phyloP scores from a whole-genome alignment of 2,797 vertebrate genomes.

The Jordanella pulchra region DNA sequence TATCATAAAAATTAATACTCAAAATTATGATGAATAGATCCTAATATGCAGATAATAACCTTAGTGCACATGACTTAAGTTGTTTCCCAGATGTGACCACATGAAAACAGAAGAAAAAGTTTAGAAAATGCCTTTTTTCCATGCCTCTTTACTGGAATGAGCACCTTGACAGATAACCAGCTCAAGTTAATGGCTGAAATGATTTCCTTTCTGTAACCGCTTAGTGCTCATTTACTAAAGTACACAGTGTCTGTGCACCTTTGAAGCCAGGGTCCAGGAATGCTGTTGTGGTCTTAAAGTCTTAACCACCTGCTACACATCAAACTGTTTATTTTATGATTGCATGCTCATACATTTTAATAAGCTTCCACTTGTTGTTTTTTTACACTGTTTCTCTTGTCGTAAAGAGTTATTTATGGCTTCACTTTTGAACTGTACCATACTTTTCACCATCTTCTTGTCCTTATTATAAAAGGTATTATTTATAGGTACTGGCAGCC shows the following conservation, averaged over 20 bases:
- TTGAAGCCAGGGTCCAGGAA: conserved; percentile 57
- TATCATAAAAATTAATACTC: conserved; percentile 35
- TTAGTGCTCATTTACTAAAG: conserved; percentile 39
- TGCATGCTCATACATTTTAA: conserved; percentile 26
- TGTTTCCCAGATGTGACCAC: conserved; percentile 51
- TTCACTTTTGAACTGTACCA: conserved; percentile 27
- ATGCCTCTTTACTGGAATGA: conserved; percentile 39
- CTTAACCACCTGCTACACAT: conserved; percentile 48
- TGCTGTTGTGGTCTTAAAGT: conserved; percentile 46
- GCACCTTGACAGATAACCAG: conserved; percentile 54
- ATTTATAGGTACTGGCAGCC: conserved; percentile 73
- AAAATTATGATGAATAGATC: conserved; percentile 30
- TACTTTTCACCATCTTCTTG: conserved; percentile 8
- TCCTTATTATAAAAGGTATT: conserved; percentile 52
- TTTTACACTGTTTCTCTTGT: conserved; percentile 31
- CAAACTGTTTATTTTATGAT: conserved; percentile 22
- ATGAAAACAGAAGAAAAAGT: conserved; percentile 37
- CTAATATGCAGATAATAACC: conserved; percentile 21
- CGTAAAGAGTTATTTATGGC: conserved; percentile 14
- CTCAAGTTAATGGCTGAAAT: conserved; percentile 49
- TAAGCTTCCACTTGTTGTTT: conserved; percentile 35
- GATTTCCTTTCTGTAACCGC: conserved; percentile 37
- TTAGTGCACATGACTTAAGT: conserved; percentile 45
- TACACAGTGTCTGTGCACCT: conserved; percentile 38
- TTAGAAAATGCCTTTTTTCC: conserved; percentile 28